Evolutionary conservation across 2,888 invertebrate species (phyloP).

Genomic region (Netelia fuscicornis): DNA sequence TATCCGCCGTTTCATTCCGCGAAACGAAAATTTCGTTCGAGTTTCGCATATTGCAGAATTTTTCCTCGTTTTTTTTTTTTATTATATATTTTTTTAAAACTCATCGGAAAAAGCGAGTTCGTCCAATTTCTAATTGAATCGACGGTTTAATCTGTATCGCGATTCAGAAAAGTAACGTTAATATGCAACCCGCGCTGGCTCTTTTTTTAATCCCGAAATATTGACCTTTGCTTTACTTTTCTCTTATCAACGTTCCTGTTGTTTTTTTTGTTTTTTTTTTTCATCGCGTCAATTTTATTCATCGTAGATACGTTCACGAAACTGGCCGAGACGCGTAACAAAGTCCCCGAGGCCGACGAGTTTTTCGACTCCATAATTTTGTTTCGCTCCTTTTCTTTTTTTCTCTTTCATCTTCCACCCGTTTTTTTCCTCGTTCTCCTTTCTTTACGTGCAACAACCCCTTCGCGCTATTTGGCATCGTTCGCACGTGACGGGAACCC

Average conservation of each 20-base stretch:
- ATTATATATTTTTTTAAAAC: too few species aligned
- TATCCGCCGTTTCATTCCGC: too few species aligned
- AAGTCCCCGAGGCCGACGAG: slow-evolving; percentile 28
- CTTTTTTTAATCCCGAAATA: background rate
- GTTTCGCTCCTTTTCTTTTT: background rate
- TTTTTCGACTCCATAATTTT: slow-evolving; percentile 33
- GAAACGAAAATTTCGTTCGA: too few species aligned
- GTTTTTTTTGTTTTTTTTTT: too few species aligned
- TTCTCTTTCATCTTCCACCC: slow-evolving; percentile 2
- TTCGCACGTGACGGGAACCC: slow-evolving; percentile 52
- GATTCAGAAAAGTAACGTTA: background rate
- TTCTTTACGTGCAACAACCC: slow-evolving; percentile 52
- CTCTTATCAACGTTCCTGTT: background rate
- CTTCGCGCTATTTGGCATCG: slow-evolving; percentile 63
- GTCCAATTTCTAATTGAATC: too few species aligned
- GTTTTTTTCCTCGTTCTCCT: slow-evolving; percentile 1
- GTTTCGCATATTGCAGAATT: too few species aligned
- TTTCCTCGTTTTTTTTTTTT: too few species aligned
- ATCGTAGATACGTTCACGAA: background rate
- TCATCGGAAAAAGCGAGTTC: too few species aligned
- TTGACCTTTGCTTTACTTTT: background rate
- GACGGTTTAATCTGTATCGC: too few species aligned
- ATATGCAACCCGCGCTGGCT: background rate
- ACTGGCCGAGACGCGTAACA: background rate
- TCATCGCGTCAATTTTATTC: slow-evolving; percentile 8